Evolutionary conservation across 2,888 invertebrate genomes (phyloP).

Genomic region (Noctua pronuba): DNA sequence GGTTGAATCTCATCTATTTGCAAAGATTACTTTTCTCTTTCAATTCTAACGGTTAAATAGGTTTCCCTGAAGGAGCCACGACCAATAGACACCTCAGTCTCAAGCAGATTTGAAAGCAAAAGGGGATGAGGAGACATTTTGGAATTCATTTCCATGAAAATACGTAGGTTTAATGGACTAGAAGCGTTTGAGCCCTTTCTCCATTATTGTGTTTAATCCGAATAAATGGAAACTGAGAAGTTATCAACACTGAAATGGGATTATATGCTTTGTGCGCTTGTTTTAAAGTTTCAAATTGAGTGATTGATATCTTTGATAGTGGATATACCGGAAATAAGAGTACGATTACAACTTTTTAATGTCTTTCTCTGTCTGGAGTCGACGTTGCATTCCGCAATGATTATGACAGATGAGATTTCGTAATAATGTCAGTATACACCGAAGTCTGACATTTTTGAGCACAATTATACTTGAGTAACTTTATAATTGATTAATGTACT

Average conservation of each 20-base stretch:
- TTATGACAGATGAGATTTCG: slow-evolving; percentile 22
- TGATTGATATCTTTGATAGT: background rate
- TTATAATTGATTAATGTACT: slow-evolving; percentile 17
- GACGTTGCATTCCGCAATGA: slow-evolving; percentile 9
- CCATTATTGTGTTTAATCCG: slow-evolving; percentile 51
- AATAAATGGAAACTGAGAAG: slow-evolving; percentile 45
- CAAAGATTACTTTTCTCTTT: slow-evolving; percentile 13
- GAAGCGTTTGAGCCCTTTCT: slow-evolving; percentile 56
- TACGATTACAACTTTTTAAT: background rate
- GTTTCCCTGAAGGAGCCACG: slow-evolving; percentile 27
- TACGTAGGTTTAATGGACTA: slow-evolving; percentile 58
- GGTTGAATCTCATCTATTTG: slow-evolving; percentile 9
- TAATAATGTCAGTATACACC: background rate
- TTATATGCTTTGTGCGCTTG: slow-evolving; percentile 11
- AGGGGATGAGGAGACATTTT: slow-evolving; percentile 47
- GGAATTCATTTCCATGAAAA: slow-evolving; percentile 66
- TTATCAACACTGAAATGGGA: slow-evolving; percentile 15
- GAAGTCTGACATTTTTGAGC: background rate
- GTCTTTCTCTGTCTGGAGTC: background rate
- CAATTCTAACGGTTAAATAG: slow-evolving; percentile 26
- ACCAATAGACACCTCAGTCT: slow-evolving; percentile 45
- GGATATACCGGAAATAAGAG: background rate
- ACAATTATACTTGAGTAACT: background rate
- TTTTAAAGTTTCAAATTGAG: slow-evolving; percentile 6
- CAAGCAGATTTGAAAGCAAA: slow-evolving; percentile 54